Percentiles rank a stretch among this genome's conserved stretches.
Conservation (phyloP, 2,888 invertebrate species). For the Parapristionchus giblindavisi region DNA sequence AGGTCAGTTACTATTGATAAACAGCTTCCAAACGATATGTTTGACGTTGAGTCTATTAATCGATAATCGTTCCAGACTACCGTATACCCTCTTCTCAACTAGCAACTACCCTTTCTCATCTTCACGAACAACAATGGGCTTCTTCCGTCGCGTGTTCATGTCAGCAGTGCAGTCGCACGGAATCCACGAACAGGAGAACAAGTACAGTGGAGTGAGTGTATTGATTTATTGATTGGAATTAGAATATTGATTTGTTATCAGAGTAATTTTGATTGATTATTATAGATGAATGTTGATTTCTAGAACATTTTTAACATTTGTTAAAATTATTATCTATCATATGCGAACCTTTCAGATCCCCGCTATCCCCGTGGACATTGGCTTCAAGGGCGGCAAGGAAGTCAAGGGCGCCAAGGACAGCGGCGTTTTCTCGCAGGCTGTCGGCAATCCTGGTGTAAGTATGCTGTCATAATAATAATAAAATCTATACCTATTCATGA, state of each 20-base stretch:
- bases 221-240: neutral
- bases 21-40: neutral
- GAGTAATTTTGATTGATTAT: too few relatives aligned
- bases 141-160: conserved; percentile 57
- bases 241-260: neutral
- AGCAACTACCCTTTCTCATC: too few relatives aligned
- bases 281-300: too few relatives aligned
- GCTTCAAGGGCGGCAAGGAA: conserved; percentile 54
- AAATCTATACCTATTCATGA: too few relatives aligned
- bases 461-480: too few relatives aligned
- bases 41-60: neutral
- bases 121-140: conserved; percentile 54
- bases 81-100: conserved; percentile 11
- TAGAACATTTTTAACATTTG: too few relatives aligned
- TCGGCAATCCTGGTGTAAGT: conserved; percentile 59
- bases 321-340: too few relatives aligned
- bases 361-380: conserved; percentile 62
- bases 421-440: conserved; percentile 41
- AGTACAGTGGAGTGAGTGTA: conserved; percentile 51
- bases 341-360: conserved; percentile 50
- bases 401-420: conserved; percentile 39
- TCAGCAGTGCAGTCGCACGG: conserved; percentile 44
- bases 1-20: neutral
- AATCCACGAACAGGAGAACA: conserved; percentile 47
- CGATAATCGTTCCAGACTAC: conserved; percentile 11